A percentile compares a stretch with the other conserved stretches of the same genome.
These are phyloP conservation scores for Alloscopus bannaensis DNA, from an alignment of 2,888 invertebrate genomes.

Conservation along the genomic window DNA sequence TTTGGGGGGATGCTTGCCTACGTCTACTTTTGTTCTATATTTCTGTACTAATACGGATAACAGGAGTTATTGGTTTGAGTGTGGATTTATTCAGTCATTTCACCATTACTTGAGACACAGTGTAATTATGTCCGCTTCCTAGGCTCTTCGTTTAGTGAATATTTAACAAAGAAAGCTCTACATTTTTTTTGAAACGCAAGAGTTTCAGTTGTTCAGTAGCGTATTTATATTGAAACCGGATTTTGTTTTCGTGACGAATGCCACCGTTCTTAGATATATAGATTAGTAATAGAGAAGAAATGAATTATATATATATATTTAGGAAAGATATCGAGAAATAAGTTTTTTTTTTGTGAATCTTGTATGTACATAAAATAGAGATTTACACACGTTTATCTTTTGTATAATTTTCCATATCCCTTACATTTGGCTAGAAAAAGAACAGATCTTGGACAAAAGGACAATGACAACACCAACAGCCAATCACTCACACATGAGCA, in stretches of 20 bases:
- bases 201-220: conserved; percentile 43
- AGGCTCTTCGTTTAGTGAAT: conserved; percentile 38
- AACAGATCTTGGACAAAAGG: conserved; percentile 26
- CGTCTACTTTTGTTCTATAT: conserved; percentile 49
- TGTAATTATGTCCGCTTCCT: conserved; percentile 26
- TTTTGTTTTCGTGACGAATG: conserved; percentile 29
- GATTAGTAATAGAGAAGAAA: background rate
- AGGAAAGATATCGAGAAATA: conserved; percentile 8
- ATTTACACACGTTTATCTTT: conserved; percentile 50
- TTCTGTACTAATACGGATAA: conserved; percentile 24
- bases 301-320: conserved; percentile 7
- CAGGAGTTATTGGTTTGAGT: conserved; percentile 31
- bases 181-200: conserved; percentile 29
- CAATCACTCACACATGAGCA: no score
- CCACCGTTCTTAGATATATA: conserved; percentile 54
- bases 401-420: conserved; percentile 48
- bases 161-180: background rate
- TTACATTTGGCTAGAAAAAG: conserved; percentile 52
- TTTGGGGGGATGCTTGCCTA: conserved; percentile 19
- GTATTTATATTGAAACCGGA: conserved; percentile 36
- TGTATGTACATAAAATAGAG: conserved; percentile 27
- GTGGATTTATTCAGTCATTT: conserved; percentile 44
- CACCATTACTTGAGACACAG: background rate
- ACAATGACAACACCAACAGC: conserved; percentile 30
- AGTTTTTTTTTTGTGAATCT: background rate